These are phyloP conservation scores for Pocillopora grandis DNA, from an alignment of 92 coral and sea anemone species.

Conservation along the genomic window DNA sequence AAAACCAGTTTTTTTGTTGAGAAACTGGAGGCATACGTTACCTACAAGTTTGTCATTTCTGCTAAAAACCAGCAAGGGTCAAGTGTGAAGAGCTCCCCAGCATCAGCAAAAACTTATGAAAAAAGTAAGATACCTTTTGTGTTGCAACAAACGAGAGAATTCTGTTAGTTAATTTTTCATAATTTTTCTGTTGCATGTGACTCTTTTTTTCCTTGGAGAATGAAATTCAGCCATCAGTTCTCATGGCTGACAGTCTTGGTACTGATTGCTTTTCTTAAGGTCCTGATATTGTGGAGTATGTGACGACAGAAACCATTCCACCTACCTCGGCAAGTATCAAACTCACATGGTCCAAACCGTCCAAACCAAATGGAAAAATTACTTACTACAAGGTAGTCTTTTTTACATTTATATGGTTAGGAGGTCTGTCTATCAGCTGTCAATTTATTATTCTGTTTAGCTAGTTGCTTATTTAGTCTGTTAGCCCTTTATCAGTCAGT, in stretches of 20 bases:
- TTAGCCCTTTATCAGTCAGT: too few relatives aligned
- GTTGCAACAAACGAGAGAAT: too few relatives aligned
- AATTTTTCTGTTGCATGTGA: too few relatives aligned
- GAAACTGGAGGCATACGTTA: slow-evolving; percentile 52
- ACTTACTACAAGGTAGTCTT: slow-evolving; percentile 62
- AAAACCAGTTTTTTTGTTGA: slow-evolving; percentile 5
- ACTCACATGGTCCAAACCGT: slow-evolving; percentile 71
- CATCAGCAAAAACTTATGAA: slow-evolving; percentile 36
- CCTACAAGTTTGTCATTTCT: slow-evolving; percentile 49
- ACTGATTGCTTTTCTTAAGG: slow-evolving; percentile 25
- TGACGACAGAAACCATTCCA: slow-evolving; percentile 32
- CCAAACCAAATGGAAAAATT: slow-evolving; percentile 69
- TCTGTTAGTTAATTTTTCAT: too few relatives aligned
- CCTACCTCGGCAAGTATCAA: slow-evolving; percentile 76
- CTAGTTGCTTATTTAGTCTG: too few relatives aligned
- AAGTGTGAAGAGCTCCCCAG: slow-evolving; percentile 27
- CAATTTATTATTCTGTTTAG: too few relatives aligned
- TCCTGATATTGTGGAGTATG: slow-evolving; percentile 58
- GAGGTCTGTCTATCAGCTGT: too few relatives aligned
- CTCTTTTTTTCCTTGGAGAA: too few relatives aligned
- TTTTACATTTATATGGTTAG: background rate
- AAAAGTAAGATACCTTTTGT: slow-evolving; percentile 30
- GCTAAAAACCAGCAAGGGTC: slow-evolving; percentile 47
- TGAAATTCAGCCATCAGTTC: too few relatives aligned
- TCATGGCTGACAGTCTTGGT: background rate